phyloP scores from a whole-genome alignment of 2,888 invertebrate genomes.

The Syritta pipiens region DNA sequence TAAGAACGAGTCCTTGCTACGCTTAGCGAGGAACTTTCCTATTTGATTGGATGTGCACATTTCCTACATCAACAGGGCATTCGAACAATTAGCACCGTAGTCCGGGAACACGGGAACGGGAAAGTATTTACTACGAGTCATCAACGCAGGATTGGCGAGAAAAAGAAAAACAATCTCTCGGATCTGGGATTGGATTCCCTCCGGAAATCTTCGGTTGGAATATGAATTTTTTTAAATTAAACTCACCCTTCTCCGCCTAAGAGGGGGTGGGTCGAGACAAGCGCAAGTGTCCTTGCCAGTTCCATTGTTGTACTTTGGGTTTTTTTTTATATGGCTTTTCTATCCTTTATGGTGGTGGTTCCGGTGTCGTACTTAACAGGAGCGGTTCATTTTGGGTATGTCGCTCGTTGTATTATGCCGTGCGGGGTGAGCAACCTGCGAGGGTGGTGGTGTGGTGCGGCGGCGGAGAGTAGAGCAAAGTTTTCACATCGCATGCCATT shows the following conservation, averaged over 20 bases:
- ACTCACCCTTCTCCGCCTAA: conserved; percentile 1
- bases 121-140: conserved; percentile 3
- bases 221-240: conserved; percentile 55
- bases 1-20: not conserved
- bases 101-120: not conserved
- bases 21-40: conserved; percentile 15
- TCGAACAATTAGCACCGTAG: conserved; percentile 33
- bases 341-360: conserved; percentile 60
- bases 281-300: conserved; percentile 40
- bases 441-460: not conserved
- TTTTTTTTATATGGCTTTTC: conserved; percentile 36
- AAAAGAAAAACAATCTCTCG: not conserved
- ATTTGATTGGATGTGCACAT: conserved; percentile 29
- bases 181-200: not conserved
- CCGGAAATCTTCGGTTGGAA: conserved; percentile 39
- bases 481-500: conserved; percentile 69
- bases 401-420: conserved; percentile 41
- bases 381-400: conserved; percentile 60
- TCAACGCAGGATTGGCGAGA: not conserved
- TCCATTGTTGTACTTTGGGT: conserved; percentile 52
- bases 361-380: conserved; percentile 61
- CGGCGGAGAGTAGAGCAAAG: conserved; percentile 56
- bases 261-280: not conserved
- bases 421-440: not conserved
- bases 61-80: conserved; percentile 26